phyloP scores from a whole-genome alignment of 1,140 invertebrate genomes.

The Cotesia vestalis region DNA sequence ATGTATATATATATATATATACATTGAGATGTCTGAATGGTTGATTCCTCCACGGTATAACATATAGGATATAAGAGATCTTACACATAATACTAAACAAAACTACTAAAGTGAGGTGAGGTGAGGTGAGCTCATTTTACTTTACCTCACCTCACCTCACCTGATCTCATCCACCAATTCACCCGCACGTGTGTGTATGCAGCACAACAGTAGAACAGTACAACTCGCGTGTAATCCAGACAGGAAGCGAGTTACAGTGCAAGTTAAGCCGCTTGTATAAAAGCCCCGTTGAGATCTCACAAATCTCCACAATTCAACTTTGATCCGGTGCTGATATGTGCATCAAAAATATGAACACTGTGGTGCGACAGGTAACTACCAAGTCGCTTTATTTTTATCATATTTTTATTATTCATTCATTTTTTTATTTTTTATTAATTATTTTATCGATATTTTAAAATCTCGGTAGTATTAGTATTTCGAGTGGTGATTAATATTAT shows the following conservation, averaged over 20 bases:
- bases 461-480: too few species aligned
- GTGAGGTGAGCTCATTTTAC: too few species aligned
- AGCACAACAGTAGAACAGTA: neutral
- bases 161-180: neutral
- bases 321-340: slow-evolving; percentile 26
- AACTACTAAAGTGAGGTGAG: too few species aligned
- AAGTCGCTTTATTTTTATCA: slow-evolving; percentile 23
- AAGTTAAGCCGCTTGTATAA: slow-evolving; percentile 34
- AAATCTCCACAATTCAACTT: slow-evolving; percentile 36
- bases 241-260: slow-evolving; percentile 35
- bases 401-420: neutral
- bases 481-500: too few species aligned
- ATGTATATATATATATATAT: neutral
- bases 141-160: slow-evolving; percentile 3
- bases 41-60: slow-evolving; percentile 15
- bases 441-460: too few species aligned
- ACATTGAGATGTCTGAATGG: slow-evolving; percentile 1
- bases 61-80: neutral
- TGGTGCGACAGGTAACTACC: slow-evolving; percentile 56
- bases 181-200: slow-evolving; percentile 16
- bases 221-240: slow-evolving; percentile 25
- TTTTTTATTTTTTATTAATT: too few species aligned
- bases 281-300: slow-evolving; percentile 28
- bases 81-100: too few species aligned
- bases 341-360: slow-evolving; percentile 47